Percentiles rank a stretch among this genome's conserved stretches.
Conservation (phyloP, 2,888 invertebrate genomes). For the Odontomyia ornata region DNA sequence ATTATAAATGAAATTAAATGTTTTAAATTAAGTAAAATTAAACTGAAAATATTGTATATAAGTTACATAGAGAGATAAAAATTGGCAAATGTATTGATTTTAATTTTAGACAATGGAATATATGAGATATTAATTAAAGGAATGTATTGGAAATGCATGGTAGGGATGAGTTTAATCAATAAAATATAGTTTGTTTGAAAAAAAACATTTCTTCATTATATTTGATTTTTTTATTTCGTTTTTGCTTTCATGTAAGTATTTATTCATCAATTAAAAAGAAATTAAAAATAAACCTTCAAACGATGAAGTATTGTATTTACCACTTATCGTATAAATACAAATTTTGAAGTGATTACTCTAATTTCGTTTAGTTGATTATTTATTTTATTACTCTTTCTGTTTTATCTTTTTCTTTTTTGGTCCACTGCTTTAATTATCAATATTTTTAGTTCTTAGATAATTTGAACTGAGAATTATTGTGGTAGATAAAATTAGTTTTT, state of each 20-base stretch:
- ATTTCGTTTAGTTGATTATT: no score
- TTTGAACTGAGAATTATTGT: no score
- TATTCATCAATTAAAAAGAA: no score
- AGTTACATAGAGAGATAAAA: background rate
- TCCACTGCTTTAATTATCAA: no score
- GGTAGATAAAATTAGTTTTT: no score
- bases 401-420: no score
- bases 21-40: background rate
- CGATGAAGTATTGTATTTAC: no score
- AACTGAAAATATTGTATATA: background rate
- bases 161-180: background rate
- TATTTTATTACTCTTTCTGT: no score
- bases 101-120: background rate
- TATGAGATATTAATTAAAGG: background rate
- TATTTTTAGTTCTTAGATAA: no score
- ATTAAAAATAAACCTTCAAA: no score
- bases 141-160: background rate
- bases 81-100: background rate
- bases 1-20: conserved; percentile 11
- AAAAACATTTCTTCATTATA: background rate
- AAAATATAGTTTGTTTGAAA: background rate
- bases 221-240: background rate
- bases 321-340: no score
- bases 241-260: background rate
- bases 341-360: no score